phyloP scores from a whole-genome alignment of 2,113 vertebrate species.

The Panthera leo region DNA sequence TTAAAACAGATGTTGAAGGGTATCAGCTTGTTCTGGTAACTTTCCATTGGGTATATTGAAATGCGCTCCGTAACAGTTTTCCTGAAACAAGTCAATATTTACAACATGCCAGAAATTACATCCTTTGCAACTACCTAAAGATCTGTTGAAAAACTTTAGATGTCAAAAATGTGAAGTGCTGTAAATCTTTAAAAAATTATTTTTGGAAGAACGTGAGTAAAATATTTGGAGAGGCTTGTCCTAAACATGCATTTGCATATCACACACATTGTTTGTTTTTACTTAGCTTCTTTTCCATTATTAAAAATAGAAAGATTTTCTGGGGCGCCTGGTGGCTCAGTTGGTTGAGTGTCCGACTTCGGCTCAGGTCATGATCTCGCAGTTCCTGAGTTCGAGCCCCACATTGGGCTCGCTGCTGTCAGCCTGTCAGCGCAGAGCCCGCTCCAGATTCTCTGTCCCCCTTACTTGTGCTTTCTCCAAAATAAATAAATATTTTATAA shows the following conservation, averaged over 20 bases:
- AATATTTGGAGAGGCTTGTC: background rate
- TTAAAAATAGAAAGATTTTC: background rate
- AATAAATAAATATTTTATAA: background rate
- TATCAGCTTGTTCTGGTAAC: background rate
- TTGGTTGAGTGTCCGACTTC: too few relatives aligned
- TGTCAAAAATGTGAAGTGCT: background rate
- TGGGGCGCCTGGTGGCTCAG: too few relatives aligned
- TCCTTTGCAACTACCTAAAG: conserved; percentile 8
- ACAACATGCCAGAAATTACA: background rate
- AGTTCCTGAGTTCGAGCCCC: too few relatives aligned
- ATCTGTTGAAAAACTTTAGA: conserved; percentile 1
- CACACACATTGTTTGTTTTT: background rate
- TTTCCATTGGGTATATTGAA: conserved; percentile 17
- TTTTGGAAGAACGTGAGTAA: background rate
- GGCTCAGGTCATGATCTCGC: too few relatives aligned
- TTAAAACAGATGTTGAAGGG: background rate
- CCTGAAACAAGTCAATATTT: conserved; percentile 33
- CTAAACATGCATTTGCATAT: background rate
- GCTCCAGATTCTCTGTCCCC: too few relatives aligned
- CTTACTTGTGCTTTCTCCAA: too few relatives aligned
- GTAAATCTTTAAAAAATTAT: background rate
- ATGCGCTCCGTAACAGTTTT: background rate
- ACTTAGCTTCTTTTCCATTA: background rate
- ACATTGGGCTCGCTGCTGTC: too few relatives aligned
- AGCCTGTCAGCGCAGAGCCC: too few relatives aligned